Percentiles rank a stretch among this genome's conserved stretches.
Evolutionary conservation across 2,888 invertebrate genomes (phyloP).

Genomic region (Leptinotarsa peninsularis): DNA sequence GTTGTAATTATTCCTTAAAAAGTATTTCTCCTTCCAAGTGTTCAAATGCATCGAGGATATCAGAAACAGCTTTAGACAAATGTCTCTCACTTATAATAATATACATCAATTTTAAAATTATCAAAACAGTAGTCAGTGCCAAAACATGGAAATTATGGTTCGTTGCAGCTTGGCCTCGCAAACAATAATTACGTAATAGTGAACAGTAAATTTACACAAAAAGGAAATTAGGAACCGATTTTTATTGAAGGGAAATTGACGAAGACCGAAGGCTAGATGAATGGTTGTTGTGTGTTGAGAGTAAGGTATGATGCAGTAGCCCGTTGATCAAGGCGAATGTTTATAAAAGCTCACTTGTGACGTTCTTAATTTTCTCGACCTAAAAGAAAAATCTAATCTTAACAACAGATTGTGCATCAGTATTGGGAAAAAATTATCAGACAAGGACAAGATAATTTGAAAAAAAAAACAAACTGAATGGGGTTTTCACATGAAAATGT

Average conservation of each 20-base stretch:
- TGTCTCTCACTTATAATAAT: background rate
- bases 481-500: too few species aligned
- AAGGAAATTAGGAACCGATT: background rate
- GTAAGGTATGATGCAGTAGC: constrained; percentile 17
- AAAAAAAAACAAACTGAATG: too few species aligned
- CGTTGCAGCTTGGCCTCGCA: background rate
- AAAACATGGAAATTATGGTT: too few species aligned
- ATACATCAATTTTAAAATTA: too few species aligned
- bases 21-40: too few species aligned
- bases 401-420: background rate
- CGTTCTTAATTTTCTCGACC: constrained; percentile 16
- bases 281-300: constrained; percentile 7
- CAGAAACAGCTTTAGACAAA: background rate
- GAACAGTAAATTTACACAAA: background rate
- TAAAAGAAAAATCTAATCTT: constrained; percentile 4
- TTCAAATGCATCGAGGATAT: background rate
- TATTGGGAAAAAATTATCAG: too few species aligned
- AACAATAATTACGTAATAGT: background rate
- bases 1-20: too few species aligned
- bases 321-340: constrained; percentile 16
- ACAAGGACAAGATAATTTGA: too few species aligned
- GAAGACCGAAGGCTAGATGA: constrained; percentile 17
- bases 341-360: constrained; percentile 21
- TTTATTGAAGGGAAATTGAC: constrained; percentile 6
- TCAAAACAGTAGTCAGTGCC: too few species aligned